phyloP scores from a whole-genome alignment of 2,113 vertebrate species.

The Chinchilla lanigera region DNA sequence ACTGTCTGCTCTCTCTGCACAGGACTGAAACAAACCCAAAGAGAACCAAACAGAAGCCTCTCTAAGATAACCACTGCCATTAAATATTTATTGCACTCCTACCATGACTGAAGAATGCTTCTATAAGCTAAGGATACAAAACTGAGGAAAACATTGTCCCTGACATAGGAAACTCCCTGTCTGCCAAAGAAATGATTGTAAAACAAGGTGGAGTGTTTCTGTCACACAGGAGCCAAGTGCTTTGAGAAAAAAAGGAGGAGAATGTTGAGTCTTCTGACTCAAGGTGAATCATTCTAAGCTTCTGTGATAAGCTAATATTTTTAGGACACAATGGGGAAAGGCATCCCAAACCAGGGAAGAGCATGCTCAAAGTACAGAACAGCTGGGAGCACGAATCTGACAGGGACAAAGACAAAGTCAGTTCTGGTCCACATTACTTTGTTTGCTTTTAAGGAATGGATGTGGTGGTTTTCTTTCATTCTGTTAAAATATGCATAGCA shows the following conservation, averaged over 20 bases:
- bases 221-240: background rate
- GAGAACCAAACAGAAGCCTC: background rate
- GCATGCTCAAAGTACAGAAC: fast-evolving
- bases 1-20: background rate
- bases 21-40: conserved; percentile 14
- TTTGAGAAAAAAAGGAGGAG: background rate
- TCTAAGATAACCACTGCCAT: background rate
- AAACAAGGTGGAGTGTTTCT: background rate
- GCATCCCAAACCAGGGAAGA: background rate
- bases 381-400: background rate
- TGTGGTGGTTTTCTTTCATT: background rate
- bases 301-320: background rate
- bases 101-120: background rate
- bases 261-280: background rate
- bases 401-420: background rate
- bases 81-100: conserved; percentile 27
- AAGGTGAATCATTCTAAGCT: background rate
- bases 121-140: background rate
- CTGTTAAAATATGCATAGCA: conserved; percentile 2
- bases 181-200: background rate
- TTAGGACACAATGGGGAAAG: background rate
- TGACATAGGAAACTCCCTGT: background rate
- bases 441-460: background rate
- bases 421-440: background rate
- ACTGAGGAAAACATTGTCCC: background rate